Conservation (phyloP, 2,113 vertebrate species). For the Protomyctophum bolini region DNA sequence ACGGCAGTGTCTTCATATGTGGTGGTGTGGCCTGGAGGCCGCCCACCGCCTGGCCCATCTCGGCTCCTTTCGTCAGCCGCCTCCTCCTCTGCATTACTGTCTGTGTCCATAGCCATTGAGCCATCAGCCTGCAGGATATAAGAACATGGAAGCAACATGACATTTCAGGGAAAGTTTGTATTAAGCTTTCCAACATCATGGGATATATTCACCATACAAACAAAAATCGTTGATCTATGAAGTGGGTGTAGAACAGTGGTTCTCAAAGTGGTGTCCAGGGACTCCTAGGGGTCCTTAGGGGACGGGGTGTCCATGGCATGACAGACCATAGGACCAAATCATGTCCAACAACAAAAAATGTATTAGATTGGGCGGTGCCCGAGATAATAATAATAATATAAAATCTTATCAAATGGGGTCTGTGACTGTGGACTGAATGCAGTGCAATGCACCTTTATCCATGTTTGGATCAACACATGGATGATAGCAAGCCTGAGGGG, state of each 20-base stretch:
- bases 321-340: too few species aligned
- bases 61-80: slow-evolving; percentile 75
- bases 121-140: slow-evolving; percentile 69
- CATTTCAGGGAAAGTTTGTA: not conserved
- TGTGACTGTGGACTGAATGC: too few species aligned
- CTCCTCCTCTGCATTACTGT: slow-evolving; percentile 79
- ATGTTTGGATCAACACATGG: slow-evolving; percentile 8
- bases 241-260: not conserved
- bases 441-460: not conserved
- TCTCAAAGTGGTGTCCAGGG: too few species aligned
- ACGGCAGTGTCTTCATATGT: slow-evolving; percentile 27
- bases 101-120: slow-evolving; percentile 75
- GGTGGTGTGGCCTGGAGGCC: slow-evolving; percentile 39
- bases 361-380: too few species aligned
- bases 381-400: too few species aligned
- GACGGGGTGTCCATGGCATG: too few species aligned
- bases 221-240: not conserved
- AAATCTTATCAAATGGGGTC: too few species aligned
- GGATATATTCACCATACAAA: not conserved
- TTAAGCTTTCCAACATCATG: not conserved
- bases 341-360: too few species aligned
- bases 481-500: not conserved
- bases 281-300: too few species aligned
- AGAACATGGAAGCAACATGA: not conserved
- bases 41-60: slow-evolving; percentile 68